Percentiles rank a stretch among this genome's conserved stretches.
Evolutionary conservation across 2,888 invertebrate genomes (phyloP).

Genomic region (Amphipoea oculea): DNA sequence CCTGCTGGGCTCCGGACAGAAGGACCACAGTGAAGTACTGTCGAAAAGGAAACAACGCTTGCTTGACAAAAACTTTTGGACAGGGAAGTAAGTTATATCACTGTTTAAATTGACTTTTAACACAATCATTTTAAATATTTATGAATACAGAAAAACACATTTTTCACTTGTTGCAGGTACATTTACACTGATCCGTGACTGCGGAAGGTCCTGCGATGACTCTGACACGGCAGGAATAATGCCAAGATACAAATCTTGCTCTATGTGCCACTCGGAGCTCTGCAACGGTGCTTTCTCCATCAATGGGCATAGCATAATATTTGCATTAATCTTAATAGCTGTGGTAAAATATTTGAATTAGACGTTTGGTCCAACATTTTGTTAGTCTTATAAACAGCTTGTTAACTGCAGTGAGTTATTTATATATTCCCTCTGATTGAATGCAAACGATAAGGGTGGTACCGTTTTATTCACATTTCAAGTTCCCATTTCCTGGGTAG

Average conservation of each 20-base stretch:
- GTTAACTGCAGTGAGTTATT: conserved; percentile 35
- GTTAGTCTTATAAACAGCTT: conserved; percentile 12
- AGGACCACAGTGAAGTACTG: conserved; percentile 84
- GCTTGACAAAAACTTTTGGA: conserved; percentile 78
- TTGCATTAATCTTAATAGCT: conserved; percentile 63
- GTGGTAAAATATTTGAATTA: conserved; percentile 60
- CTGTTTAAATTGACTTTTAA: neutral
- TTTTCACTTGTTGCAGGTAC: conserved; percentile 70
- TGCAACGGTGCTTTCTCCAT: conserved; percentile 78
- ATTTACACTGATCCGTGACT: conserved; percentile 79
- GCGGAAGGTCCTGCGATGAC: conserved; percentile 76
- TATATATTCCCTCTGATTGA: conserved; percentile 53
- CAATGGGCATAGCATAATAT: conserved; percentile 65
- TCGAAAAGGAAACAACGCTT: conserved; percentile 74
- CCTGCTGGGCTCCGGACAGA: conserved; percentile 78
- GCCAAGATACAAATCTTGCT: conserved; percentile 76
- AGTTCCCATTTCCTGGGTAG: conserved; percentile 63
- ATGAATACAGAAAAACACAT: neutral
- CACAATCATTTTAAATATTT: neutral
- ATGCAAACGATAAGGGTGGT: conserved; percentile 60
- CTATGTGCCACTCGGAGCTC: conserved; percentile 79
- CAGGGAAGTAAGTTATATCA: conserved; percentile 71
- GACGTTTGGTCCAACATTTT: neutral
- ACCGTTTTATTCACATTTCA: conserved; percentile 64
- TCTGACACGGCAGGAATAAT: conserved; percentile 62